Evolutionary conservation across 2,888 invertebrate genomes (phyloP).

Genomic region (Chirona hameri): DNA sequence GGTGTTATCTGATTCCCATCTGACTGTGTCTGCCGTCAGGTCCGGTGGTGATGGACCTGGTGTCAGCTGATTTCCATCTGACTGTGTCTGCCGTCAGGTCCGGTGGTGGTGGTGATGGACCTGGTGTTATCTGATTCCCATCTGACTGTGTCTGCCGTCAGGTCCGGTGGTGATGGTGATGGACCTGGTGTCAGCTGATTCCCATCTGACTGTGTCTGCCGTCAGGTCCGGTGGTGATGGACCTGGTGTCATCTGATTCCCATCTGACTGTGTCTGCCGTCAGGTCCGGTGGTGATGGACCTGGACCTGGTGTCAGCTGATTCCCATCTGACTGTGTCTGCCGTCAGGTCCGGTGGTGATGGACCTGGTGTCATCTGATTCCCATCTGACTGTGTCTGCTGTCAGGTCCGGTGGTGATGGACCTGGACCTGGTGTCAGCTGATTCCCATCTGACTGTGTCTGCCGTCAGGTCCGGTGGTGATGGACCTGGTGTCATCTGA

Average conservation of each 20-base stretch:
- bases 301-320: not conserved
- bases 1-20: not conserved
- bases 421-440: not conserved
- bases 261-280: too few relatives aligned
- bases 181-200: too few relatives aligned
- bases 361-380: constrained; percentile 37
- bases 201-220: too few relatives aligned
- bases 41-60: constrained; percentile 62
- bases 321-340: not conserved
- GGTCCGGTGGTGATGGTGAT: constrained; percentile 70
- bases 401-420: not conserved
- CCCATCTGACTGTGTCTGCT: too few relatives aligned
- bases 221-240: too few relatives aligned
- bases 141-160: not conserved
- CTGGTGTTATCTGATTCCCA: not conserved
- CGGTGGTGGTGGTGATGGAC: not conserved
- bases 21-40: not conserved
- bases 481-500: constrained; percentile 47
- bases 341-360: constrained; percentile 61
- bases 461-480: constrained; percentile 58
- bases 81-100: too few relatives aligned
- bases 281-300: not conserved
- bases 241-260: too few relatives aligned
- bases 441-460: not conserved
- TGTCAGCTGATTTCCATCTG: too few relatives aligned